A percentile compares a stretch with the other conserved stretches of the same genome.
These are phyloP conservation scores for Alloplasta piceator DNA, from an alignment of 2,888 invertebrate genomes.

Conservation along the genomic window DNA sequence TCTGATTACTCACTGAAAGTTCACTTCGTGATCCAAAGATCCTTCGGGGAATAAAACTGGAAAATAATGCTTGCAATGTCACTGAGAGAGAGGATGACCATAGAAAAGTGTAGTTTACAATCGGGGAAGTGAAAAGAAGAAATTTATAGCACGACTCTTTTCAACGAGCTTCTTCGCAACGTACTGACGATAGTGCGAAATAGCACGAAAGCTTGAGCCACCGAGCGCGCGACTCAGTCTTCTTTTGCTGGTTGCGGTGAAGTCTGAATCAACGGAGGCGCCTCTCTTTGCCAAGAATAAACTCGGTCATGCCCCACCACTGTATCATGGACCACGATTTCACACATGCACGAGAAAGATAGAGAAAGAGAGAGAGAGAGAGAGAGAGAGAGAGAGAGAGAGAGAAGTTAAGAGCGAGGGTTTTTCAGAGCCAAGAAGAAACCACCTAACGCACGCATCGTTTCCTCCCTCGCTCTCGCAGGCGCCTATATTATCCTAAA, in stretches of 20 bases:
- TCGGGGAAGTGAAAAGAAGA: slow-evolving; percentile 30
- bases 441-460: slow-evolving; percentile 58
- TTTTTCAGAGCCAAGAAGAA: slow-evolving; percentile 55
- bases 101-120: not conserved
- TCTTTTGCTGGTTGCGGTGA: slow-evolving; percentile 47
- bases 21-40: slow-evolving; percentile 29
- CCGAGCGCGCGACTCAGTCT: slow-evolving; percentile 66
- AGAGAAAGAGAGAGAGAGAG: slow-evolving; percentile 16
- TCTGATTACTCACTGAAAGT: not conserved
- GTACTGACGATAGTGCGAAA: slow-evolving; percentile 65
- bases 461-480: slow-evolving; percentile 57
- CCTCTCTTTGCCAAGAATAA: slow-evolving; percentile 78
- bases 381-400: slow-evolving; percentile 47
- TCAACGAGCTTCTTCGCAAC: slow-evolving; percentile 51
- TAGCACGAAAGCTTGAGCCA: slow-evolving; percentile 75
- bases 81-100: slow-evolving; percentile 1
- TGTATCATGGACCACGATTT: slow-evolving; percentile 33
- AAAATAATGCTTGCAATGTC: slow-evolving; percentile 2
- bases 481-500: slow-evolving; percentile 40
- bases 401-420: slow-evolving; percentile 17
- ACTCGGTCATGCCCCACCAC: slow-evolving; percentile 73
- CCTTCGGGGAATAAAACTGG: not conserved
- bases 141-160: slow-evolving; percentile 33
- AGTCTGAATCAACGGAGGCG: slow-evolving; percentile 68
- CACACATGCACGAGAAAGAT: slow-evolving; percentile 1